These are phyloP conservation scores for Camptogramma bilineatum DNA, from an alignment of 2,888 invertebrate genomes.

Conservation along the genomic window DNA sequence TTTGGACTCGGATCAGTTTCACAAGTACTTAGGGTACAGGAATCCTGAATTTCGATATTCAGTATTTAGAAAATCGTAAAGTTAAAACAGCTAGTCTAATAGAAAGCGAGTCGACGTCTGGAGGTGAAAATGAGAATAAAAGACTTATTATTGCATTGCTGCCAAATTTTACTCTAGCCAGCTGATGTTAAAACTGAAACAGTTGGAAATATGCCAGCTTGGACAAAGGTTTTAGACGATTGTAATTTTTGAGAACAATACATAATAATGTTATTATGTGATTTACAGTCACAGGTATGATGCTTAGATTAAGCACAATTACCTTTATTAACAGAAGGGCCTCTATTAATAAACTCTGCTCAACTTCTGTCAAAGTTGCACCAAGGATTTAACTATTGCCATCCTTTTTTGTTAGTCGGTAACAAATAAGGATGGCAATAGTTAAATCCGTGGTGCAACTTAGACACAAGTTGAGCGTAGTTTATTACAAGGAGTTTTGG, in stretches of 20 bases:
- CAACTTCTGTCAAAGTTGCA: too few relatives aligned
- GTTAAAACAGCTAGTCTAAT: slow-evolving; percentile 46
- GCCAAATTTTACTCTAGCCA: slow-evolving; percentile 72
- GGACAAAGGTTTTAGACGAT: slow-evolving; percentile 38
- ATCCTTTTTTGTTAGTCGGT: too few relatives aligned
- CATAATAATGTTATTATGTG: slow-evolving; percentile 4
- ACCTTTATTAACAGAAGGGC: not conserved
- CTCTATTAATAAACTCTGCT: too few relatives aligned
- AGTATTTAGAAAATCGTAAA: not conserved
- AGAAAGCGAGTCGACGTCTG: slow-evolving; percentile 62
- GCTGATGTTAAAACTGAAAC: slow-evolving; percentile 65
- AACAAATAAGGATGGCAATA: too few relatives aligned
- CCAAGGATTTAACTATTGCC: too few relatives aligned
- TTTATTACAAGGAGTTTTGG: too few relatives aligned
- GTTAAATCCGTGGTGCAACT: too few relatives aligned
- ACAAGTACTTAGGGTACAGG: not conserved
- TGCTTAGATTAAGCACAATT: not conserved
- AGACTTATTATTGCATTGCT: slow-evolving; percentile 61
- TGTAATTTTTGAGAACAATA: slow-evolving; percentile 37
- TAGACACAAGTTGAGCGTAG: too few relatives aligned
- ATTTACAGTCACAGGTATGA: not conserved
- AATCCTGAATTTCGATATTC: slow-evolving; percentile 2
- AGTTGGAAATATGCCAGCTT: slow-evolving; percentile 71
- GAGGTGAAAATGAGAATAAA: slow-evolving; percentile 75
- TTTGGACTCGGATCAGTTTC: slow-evolving; percentile 30